These are phyloP conservation scores for Azorinus chamasolen DNA, from an alignment of 2,888 invertebrate species.

Conservation along the genomic window DNA sequence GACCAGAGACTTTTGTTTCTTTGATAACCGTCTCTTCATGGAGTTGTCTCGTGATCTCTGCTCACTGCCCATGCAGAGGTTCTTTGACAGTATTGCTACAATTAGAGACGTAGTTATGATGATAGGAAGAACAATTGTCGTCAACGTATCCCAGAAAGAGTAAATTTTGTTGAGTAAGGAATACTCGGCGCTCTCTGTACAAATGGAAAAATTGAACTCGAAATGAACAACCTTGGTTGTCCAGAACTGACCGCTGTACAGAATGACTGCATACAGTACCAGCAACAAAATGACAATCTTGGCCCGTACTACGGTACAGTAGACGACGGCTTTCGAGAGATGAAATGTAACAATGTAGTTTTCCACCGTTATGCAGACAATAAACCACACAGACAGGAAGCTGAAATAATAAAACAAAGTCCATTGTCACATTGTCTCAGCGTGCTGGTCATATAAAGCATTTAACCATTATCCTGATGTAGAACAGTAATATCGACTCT, in stretches of 20 bases:
- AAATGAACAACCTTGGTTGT: constrained; percentile 53
- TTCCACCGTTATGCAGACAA: constrained; percentile 94
- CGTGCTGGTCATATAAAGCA: no score
- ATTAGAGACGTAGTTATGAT: constrained; percentile 68
- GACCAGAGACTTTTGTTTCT: constrained; percentile 71
- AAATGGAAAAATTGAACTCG: constrained; percentile 47
- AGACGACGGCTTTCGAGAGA: constrained; percentile 68
- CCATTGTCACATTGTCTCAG: no score
- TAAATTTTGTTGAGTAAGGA: constrained; percentile 62
- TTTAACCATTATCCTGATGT: no score
- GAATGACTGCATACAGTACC: constrained; percentile 53
- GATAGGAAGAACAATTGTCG: constrained; percentile 72
- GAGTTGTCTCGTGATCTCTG: constrained; percentile 34
- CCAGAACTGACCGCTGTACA: constrained; percentile 69
- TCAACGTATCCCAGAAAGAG: constrained; percentile 69
- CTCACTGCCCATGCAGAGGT: constrained; percentile 50
- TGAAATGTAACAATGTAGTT: constrained; percentile 89
- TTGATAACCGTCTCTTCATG: constrained; percentile 63
- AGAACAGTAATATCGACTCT: no score
- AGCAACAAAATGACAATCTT: constrained; percentile 63
- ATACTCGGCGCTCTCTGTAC: constrained; percentile 63
- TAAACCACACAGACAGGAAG: constrained; percentile 90
- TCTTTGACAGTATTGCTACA: constrained; percentile 70
- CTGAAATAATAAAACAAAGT: constrained; percentile 57
- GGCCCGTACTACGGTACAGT: constrained; percentile 74